Conservation (phyloP, 2,888 invertebrate species). For the Hoplodrina ambigua region DNA sequence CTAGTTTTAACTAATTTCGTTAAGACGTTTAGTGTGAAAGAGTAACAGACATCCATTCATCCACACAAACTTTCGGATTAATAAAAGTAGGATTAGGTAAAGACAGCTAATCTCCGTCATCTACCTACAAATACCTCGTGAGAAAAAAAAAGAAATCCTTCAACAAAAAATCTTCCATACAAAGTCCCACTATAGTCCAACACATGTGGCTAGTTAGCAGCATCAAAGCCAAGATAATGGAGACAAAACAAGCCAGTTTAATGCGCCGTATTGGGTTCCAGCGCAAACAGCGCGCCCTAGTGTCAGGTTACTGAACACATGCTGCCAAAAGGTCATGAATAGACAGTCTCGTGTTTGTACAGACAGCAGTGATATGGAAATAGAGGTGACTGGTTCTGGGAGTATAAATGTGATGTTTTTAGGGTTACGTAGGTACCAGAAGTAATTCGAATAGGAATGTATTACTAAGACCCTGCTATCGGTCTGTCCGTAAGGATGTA, state of each 20-base stretch:
- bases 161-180: constrained; percentile 36
- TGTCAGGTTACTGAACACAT: constrained; percentile 84
- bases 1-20: too few relatives aligned
- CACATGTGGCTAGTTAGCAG: constrained; percentile 83
- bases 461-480: too few relatives aligned
- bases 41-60: too few relatives aligned
- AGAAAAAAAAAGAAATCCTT: neutral
- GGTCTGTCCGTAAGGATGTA: too few relatives aligned
- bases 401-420: constrained; percentile 39
- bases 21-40: too few relatives aligned
- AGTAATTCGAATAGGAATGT: too few relatives aligned
- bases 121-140: neutral
- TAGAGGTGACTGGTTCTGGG: constrained; percentile 51
- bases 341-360: constrained; percentile 82
- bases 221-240: constrained; percentile 89
- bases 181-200: constrained; percentile 62
- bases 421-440: too few relatives aligned
- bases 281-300: constrained; percentile 83
- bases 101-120: too few relatives aligned
- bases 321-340: constrained; percentile 85
- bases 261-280: constrained; percentile 87
- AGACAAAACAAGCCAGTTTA: constrained; percentile 88
- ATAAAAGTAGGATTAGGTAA: too few relatives aligned
- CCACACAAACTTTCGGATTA: too few relatives aligned
- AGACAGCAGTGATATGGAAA: constrained; percentile 72